A percentile compares a stretch with the other conserved stretches of the same genome.
Evolutionary conservation across 2,113 vertebrate genomes (phyloP).

Genomic region (Rhynchomys soricoides): DNA sequence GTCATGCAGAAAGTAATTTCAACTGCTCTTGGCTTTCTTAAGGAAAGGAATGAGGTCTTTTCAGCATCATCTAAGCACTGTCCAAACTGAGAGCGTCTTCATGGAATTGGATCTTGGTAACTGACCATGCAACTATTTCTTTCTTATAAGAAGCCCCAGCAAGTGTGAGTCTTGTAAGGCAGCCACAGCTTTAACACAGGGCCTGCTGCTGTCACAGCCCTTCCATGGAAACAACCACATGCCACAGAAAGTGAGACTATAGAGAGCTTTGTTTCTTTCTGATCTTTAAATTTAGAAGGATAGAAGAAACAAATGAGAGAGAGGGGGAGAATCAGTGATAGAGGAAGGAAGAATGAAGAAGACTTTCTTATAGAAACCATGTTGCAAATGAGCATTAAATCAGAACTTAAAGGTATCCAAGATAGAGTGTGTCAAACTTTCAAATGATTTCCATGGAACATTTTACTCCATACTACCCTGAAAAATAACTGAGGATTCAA

Average conservation of each 20-base stretch:
- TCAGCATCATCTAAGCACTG: not conserved
- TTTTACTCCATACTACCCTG: not conserved
- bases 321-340: not conserved
- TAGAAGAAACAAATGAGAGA: not conserved
- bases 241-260: not conserved
- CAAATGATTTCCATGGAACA: not conserved
- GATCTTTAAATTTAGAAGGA: not conserved
- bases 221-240: not conserved
- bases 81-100: not conserved
- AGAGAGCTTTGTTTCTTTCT: not conserved
- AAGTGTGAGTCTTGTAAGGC: not conserved
- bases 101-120: not conserved
- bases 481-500: not conserved
- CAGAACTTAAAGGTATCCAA: not conserved
- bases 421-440: not conserved
- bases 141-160: not conserved
- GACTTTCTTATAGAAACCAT: not conserved
- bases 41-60: not conserved
- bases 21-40: not conserved
- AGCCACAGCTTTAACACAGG: not conserved
- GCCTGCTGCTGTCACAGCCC: not conserved
- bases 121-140: not conserved
- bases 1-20: not conserved
- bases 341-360: not conserved
- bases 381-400: not conserved